A percentile compares a stretch with the other conserved stretches of the same genome.
Evolutionary conservation across 1,140 invertebrate species (phyloP).

Genomic region (Drosophila paulistorum): DNA sequence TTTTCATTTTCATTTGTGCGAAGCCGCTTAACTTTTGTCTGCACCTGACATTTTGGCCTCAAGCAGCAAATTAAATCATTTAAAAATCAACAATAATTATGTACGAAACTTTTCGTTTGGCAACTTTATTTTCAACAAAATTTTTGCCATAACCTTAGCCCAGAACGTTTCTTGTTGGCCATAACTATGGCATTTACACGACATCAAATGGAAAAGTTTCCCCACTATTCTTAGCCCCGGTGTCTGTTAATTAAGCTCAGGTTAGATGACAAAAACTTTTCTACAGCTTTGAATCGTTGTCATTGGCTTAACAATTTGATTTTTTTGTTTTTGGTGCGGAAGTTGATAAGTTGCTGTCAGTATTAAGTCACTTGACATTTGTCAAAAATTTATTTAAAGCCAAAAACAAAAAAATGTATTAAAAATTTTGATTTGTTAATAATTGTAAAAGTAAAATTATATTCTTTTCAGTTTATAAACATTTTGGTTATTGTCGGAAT

Average conservation of each 20-base stretch:
- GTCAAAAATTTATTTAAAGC: conserved; percentile 38
- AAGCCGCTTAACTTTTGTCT: conserved; percentile 23
- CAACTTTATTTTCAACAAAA: conserved; percentile 10
- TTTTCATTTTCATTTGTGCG: conserved; percentile 20
- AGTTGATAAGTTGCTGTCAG: conserved; percentile 13
- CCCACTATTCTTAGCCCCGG: conserved; percentile 10
- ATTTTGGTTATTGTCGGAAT: too few species aligned
- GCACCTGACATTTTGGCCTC: conserved; percentile 19
- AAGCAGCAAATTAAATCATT: conserved; percentile 22
- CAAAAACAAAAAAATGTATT: not conserved
- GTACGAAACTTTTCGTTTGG: conserved; percentile 18
- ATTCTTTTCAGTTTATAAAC: too few species aligned
- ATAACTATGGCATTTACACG: conserved; percentile 23
- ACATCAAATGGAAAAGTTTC: conserved; percentile 21
- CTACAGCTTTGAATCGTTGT: not conserved
- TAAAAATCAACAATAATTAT: conserved; percentile 26
- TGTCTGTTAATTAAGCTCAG: conserved; percentile 19
- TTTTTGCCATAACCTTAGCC: not conserved
- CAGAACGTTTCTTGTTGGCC: not conserved
- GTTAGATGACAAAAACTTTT: conserved; percentile 11
- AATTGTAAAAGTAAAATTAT: too few species aligned
- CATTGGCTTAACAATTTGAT: conserved; percentile 12
- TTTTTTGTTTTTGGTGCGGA: not conserved
- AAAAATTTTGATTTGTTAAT: too few species aligned
- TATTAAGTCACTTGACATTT: conserved; percentile 22